A percentile compares a stretch with the other conserved stretches of the same genome.
Evolutionary conservation across 2,113 vertebrate species (phyloP).

Genomic region (Erpornis zantholeuca): DNA sequence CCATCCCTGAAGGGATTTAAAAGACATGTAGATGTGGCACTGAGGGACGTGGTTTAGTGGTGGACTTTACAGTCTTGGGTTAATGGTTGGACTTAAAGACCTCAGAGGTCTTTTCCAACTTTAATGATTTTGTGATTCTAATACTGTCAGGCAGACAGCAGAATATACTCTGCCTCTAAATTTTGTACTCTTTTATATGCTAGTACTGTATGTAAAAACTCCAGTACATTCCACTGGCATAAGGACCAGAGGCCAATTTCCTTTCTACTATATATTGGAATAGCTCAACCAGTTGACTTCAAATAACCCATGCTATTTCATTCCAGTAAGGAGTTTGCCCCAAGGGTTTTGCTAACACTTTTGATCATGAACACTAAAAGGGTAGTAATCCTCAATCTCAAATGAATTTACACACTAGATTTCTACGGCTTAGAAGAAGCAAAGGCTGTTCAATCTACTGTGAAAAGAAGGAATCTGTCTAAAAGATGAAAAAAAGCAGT

Average conservation of each 20-base stretch:
- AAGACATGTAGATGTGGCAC: neutral
- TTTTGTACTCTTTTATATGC: neutral
- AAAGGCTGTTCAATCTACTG: neutral
- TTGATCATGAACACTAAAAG: neutral
- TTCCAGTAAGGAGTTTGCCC: neutral
- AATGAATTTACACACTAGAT: neutral
- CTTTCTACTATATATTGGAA: neutral
- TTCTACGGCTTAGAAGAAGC: neutral
- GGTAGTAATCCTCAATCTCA: neutral
- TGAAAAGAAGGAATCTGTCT: neutral
- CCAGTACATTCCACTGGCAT: neutral
- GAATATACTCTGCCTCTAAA: neutral
- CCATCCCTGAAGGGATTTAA: neutral
- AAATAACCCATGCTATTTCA: neutral
- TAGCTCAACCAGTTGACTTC: neutral
- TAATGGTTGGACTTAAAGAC: neutral
- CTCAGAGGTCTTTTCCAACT: neutral
- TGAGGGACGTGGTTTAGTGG: neutral
- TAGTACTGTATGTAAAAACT: neutral
- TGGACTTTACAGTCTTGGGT: neutral
- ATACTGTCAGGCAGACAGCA: neutral
- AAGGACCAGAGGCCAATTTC: neutral
- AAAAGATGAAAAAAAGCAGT: neutral
- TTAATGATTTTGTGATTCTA: neutral
- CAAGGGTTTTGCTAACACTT: neutral